Evolutionary conservation across 2,113 vertebrate genomes (phyloP), one percentile per base, ranked within the genome.

Genomic region (Pseudopodoces humilis): DNA sequence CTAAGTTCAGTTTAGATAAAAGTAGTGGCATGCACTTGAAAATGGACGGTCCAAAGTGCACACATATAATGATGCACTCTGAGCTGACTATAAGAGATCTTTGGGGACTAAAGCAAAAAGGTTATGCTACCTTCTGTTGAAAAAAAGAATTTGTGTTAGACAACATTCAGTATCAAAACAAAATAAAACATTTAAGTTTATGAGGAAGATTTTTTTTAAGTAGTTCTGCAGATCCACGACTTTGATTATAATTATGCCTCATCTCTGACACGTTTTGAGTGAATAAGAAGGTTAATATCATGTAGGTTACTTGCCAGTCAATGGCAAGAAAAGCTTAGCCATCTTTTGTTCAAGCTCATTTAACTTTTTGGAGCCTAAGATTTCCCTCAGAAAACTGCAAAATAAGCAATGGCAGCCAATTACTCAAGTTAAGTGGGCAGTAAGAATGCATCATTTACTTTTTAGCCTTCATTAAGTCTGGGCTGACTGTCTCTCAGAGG

Each of bases 261-360:
- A 24, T n/a, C 47, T 90, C 76, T 52, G 46, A 23, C 84, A 78
- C 20, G n/a, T 83, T 85, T 69, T 64, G 20, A 89, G 21, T 46
- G n/a, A 58, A 31, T 47, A 78, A 94, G 52, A 39, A 86, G 44
- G 50, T 63, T 93, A 95, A 63, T 86, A 33, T 52, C 56, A 17
- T 44, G 49, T 24, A 86, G 56, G 44, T 80, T 93, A 63, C 47
- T 92, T 90, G n/a, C 49, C 50, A 83, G 62, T 85, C 44, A 94
- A 68, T 60, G 50, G 62, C 55, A 89, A 67, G 43, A 60, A 88
- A 65, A 91, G 70, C 22, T 91, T 93, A 97, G 13, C 41, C 21
- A 43, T 95, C 59, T 93, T 93, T 44, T 90, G 87, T 97, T 97
- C 90, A 94, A 96, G 85, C 13, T 95, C 95, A 97, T 97, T 98